Base-by-base conservation (phyloP, 2,888 invertebrate genomes). In the Nebria brevicollis region DNA sequence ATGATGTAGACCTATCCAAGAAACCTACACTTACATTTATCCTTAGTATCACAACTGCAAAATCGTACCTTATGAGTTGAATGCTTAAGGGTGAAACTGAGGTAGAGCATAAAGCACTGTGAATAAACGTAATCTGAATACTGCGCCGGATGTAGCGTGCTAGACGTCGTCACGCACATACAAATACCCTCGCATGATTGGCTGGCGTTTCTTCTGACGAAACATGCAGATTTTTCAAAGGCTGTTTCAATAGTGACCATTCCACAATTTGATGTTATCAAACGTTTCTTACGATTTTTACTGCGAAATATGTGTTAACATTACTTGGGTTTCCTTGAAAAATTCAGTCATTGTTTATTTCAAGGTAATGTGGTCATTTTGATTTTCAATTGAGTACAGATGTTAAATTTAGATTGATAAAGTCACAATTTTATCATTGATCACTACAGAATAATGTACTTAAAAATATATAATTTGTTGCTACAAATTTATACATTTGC, bases 101-200 rank as follows among this genome's bases (percentile, higher is more conserved):
- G n/a, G n/a, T 25, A 74, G 15, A 68, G n/a, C 80, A 20, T 54
- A 75, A 75, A 72, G 70, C 75, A 70, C 65, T 54, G n/a, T 13
- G 75, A 80, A 72, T 65, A 72, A 54, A 80, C 72, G 80, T 70
- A 80, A 81, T 76, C 81, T 76, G 81, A 81, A 77, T 73, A 66
- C 83, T 82, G 73, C 81, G 82, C 84, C 85, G 85, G 85, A 85
- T 83, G 82, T 85, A 77, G 84, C 85, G 85, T 85, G 85, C 82
- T 42, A 72, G 82, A 72, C 78, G 73, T 65, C 78, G 79, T 83
- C 85, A 85, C 85, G 85, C 85, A 84, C 82, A 77, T 74, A 77
- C 73, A n/a, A 78, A 76, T n/a, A 43, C 66, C 13, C 8, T 74
- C 3, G 68, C 64, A 73, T 81, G 70, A 82, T 83, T 83, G 83